Percentiles rank a stretch among this genome's conserved stretches.
Conservation (phyloP, 2,113 vertebrate genomes). For the Puntigrus tetrazona region DNA sequence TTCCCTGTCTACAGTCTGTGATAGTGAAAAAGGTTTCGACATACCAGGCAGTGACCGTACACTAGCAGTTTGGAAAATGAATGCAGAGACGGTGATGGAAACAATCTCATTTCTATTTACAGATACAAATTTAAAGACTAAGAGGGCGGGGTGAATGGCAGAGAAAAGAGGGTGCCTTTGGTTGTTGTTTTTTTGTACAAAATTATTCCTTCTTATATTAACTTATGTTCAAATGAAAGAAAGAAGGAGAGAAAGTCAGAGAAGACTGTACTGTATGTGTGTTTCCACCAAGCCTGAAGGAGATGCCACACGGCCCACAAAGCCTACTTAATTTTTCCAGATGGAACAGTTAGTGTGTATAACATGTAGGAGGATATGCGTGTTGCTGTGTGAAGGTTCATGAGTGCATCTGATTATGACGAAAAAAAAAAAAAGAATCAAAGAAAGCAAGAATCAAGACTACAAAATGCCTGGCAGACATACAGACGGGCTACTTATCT, state of each 20-base stretch:
- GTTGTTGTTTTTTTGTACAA: background rate
- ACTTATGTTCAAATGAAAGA: background rate
- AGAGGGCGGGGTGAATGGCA: background rate
- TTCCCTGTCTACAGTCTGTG: no score
- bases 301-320: background rate
- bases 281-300: background rate
- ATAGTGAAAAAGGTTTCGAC: no score
- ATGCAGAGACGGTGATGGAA: no score
- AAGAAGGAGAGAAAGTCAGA: background rate
- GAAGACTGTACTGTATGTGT: background rate
- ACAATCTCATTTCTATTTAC: no score
- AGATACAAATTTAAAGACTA: no score
- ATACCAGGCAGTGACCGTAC: no score
- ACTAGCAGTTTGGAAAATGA: no score
- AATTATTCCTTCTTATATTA: background rate
- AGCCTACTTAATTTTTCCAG: conserved; percentile 6
- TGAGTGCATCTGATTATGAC: conserved; percentile 8
- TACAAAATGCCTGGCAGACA: background rate
- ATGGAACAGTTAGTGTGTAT: conserved; percentile 6
- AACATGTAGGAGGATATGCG: background rate
- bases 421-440: no score
- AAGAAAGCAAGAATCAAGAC: background rate
- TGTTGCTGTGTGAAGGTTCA: conserved; percentile 1
- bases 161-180: background rate
- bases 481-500: background rate